Evolutionary conservation across 2,888 invertebrate genomes (phyloP).

Genomic region (Andrena minutula): DNA sequence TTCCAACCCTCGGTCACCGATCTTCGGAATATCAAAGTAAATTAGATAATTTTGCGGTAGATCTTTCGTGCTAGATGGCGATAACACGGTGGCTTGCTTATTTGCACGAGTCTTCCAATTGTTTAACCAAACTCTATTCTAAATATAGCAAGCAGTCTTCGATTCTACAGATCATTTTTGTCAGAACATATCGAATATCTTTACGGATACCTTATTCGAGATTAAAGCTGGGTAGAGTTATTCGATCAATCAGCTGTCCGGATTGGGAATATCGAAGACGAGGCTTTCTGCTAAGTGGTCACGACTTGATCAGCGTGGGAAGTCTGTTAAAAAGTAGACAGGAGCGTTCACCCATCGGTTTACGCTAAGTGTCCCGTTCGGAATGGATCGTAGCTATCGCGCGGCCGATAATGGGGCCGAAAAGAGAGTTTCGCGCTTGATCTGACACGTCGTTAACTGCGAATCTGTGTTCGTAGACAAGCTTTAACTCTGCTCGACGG

Average conservation of each 20-base stretch:
- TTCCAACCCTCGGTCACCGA: not conserved
- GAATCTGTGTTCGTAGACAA: conserved; percentile 47
- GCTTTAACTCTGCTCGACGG: conserved; percentile 60
- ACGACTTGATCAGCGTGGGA: not conserved
- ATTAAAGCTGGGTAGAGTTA: not conserved
- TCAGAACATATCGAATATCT: no score
- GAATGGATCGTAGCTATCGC: conserved; percentile 13
- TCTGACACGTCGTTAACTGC: conserved; percentile 62
- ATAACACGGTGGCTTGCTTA: no score
- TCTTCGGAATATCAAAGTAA: conserved; percentile 16
- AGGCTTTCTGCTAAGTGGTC: not conserved
- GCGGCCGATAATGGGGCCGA: conserved; percentile 35
- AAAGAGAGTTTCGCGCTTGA: conserved; percentile 56
- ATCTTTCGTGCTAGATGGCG: no score
- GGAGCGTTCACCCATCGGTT: conserved; percentile 9
- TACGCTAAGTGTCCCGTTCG: conserved; percentile 2
- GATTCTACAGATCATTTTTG: no score
- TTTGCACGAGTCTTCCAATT: no score
- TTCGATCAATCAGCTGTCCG: not conserved
- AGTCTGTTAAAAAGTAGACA: not conserved
- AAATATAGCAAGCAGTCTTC: not conserved
- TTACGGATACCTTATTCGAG: no score
- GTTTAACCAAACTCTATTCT: not conserved
- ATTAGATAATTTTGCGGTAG: not conserved
- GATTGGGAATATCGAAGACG: conserved; percentile 3